phyloP scores from a whole-genome alignment of 2,797 vertebrate genomes.

The Gobio occitaniae region DNA sequence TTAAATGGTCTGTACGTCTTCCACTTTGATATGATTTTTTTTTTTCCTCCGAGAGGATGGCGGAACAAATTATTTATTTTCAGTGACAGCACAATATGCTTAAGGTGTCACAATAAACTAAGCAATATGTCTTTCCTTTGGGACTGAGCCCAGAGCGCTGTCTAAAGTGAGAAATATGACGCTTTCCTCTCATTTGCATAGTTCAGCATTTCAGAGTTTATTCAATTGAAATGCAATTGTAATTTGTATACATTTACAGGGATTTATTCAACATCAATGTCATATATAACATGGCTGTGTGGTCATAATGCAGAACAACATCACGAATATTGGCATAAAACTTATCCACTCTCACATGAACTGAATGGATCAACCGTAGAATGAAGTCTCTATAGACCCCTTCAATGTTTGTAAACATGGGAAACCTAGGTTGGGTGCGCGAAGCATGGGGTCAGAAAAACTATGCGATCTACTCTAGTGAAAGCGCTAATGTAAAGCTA shows the following conservation, averaged over 20 bases:
- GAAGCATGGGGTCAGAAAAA: too few relatives aligned
- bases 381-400: background rate
- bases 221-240: constrained; percentile 18
- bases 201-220: constrained; percentile 10
- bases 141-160: constrained; percentile 18
- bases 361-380: background rate
- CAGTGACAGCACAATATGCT: constrained; percentile 36
- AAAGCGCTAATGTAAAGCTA: too few relatives aligned
- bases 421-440: too few relatives aligned
- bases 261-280: constrained; percentile 13
- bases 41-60: background rate
- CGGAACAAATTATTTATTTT: constrained; percentile 22
- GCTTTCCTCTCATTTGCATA: constrained; percentile 19
- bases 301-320: background rate
- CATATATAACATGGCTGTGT: background rate
- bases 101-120: constrained; percentile 35
- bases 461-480: too few relatives aligned
- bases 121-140: constrained; percentile 37
- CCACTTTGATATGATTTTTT: background rate
- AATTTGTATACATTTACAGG: constrained; percentile 26
- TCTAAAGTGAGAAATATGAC: constrained; percentile 20
- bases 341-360: background rate
- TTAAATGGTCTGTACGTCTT: constrained; percentile 2
- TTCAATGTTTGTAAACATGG: too few relatives aligned
- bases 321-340: background rate